These are phyloP conservation scores for Amphipyra tragopoginis DNA, from an alignment of 2,888 invertebrate species.

Conservation along the genomic window DNA sequence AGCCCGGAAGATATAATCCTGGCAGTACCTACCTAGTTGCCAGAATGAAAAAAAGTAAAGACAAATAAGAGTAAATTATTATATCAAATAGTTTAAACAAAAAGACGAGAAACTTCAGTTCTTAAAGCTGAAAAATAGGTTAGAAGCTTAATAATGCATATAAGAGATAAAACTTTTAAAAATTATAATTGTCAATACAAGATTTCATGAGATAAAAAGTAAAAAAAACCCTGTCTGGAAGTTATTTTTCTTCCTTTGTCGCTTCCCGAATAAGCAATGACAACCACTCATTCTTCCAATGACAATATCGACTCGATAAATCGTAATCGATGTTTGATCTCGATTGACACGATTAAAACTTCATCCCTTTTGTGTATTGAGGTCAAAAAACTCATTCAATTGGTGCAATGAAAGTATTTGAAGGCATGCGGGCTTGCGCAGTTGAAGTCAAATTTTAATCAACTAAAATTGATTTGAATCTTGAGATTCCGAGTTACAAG, in stretches of 20 bases:
- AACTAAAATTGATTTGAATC: constrained; percentile 64
- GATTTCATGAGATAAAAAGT: too few relatives aligned
- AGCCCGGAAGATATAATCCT: background rate
- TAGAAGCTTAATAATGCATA: too few relatives aligned
- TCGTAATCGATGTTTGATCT: constrained; percentile 68
- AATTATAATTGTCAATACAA: too few relatives aligned
- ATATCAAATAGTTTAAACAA: too few relatives aligned
- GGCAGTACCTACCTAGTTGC: background rate
- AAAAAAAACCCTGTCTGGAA: too few relatives aligned
- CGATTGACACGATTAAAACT: constrained; percentile 75
- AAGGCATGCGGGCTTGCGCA: constrained; percentile 78
- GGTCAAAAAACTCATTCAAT: constrained; percentile 82
- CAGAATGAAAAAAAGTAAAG: too few relatives aligned
- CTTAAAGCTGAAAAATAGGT: too few relatives aligned
- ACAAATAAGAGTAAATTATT: too few relatives aligned
- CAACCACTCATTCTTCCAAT: constrained; percentile 37
- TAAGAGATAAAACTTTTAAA: too few relatives aligned
- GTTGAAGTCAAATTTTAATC: constrained; percentile 61
- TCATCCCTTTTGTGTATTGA: constrained; percentile 71
- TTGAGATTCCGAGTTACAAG: constrained; percentile 47
- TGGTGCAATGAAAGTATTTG: constrained; percentile 77
- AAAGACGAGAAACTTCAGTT: too few relatives aligned
- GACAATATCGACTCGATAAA: constrained; percentile 62
- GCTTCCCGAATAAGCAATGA: constrained; percentile 10
- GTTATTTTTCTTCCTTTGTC: too few relatives aligned